Conservation (phyloP, 2,888 invertebrate genomes). For the Drosophila cognata region DNA sequence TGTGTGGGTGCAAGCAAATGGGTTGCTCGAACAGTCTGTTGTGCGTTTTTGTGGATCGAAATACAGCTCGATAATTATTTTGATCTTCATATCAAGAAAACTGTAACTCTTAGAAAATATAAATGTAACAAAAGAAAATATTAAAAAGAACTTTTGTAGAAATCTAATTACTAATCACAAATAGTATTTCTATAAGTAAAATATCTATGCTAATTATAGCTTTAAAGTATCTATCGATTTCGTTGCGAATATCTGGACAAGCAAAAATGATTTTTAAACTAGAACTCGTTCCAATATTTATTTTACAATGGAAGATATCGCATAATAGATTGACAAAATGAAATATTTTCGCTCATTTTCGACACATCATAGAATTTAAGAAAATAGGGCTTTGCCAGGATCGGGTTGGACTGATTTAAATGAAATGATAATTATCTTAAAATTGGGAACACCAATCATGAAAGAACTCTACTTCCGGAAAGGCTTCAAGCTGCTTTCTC, state of each 20-base stretch:
- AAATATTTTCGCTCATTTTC: not conserved
- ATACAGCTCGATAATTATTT: not conserved
- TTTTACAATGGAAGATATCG: not conserved
- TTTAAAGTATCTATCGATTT: not conserved
- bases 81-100: not conserved
- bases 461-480: not conserved
- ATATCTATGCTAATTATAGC: not conserved
- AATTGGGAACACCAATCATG: not conserved
- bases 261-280: not conserved
- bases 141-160: too few relatives aligned
- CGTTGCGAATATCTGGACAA: not conserved
- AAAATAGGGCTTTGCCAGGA: not conserved
- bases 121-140: not conserved
- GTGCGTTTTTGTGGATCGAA: not conserved
- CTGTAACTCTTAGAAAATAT: not conserved
- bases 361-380: not conserved
- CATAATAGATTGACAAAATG: too few relatives aligned
- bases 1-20: slow-evolving; percentile 24
- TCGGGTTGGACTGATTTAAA: not conserved
- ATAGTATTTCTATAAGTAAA: not conserved
- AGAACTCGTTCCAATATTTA: not conserved
- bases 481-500: not conserved
- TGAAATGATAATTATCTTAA: not conserved
- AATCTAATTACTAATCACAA: not conserved
- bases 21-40: slow-evolving; percentile 40